phyloP scores from a whole-genome alignment of 2,888 invertebrate species.

The Zeuzera pyrina region DNA sequence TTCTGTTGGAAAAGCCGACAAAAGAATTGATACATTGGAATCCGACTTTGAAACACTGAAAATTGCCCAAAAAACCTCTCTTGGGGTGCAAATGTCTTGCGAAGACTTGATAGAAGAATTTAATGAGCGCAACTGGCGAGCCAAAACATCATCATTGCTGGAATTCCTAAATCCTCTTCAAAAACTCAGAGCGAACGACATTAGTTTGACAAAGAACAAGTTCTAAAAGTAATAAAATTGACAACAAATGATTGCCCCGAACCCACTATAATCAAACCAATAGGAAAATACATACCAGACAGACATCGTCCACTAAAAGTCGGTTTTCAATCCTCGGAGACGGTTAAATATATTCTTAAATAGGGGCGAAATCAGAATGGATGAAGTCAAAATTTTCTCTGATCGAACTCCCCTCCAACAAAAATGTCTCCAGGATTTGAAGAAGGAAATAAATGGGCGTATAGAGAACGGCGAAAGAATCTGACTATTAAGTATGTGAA shows the following conservation, averaged over 20 bases:
- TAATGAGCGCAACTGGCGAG: too few species aligned
- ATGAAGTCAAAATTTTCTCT: constrained; percentile 2
- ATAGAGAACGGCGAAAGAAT: constrained; percentile 1
- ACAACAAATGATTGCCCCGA: not conserved
- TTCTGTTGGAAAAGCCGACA: too few species aligned
- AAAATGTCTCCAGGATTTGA: constrained; percentile 1
- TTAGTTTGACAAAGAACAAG: not conserved
- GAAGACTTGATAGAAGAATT: too few species aligned
- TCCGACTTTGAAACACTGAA: too few species aligned
- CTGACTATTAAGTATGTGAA: constrained; percentile 5
- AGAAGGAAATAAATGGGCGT: constrained; percentile 2
- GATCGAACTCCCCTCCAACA: constrained; percentile 5
- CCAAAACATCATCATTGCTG: too few species aligned
- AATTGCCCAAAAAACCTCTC: too few species aligned
- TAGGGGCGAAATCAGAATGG: too few species aligned
- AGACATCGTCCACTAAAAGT: not conserved
- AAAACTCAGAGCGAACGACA: too few species aligned
- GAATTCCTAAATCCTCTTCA: too few species aligned
- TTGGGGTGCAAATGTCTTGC: too few species aligned
- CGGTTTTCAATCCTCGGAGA: not conserved
- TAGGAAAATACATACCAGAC: not conserved
- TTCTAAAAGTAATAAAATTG: not conserved
- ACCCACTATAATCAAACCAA: constrained; percentile 1
- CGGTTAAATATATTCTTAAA: too few species aligned
- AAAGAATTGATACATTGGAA: too few species aligned